Evolutionary conservation across 1,140 invertebrate genomes (phyloP), one percentile per base, ranked within the genome.

Genomic region (Drosophila subobscura): DNA sequence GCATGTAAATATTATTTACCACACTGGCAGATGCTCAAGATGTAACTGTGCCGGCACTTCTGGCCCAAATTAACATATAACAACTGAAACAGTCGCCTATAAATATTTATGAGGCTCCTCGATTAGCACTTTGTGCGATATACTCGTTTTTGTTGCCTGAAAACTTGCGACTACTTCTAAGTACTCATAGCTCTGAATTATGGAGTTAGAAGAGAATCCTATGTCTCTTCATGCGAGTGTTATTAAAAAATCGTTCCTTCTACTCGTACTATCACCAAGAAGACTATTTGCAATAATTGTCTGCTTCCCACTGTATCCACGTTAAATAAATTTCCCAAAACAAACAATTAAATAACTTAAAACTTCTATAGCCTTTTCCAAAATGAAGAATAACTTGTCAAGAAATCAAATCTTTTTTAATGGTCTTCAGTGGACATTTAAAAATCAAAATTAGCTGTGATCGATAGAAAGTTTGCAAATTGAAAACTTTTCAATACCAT

Each of bases 1-100:
- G 52, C 78, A 86, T 85, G 80, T 85, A 86, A 86, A 88, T 86
- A 86, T 67, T 78, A 86, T 81, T 86, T 86, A 86, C 81, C 81
- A 73, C 81, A 86, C 66, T 68, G 70, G 59, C 81, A 86, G 81
- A 88, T 86, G 83, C 83, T 86, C 70, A 73, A 86, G 74, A 81
- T 78, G 66, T 71, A 81, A 88, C 78, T 88, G 72, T 76, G 65
- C 72, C 72, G 59, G 46, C 65, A 76, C 77, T 76, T 80, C 77
- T 53, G 27, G 25, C 58, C 74, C 58, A 65, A 86, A 86, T 86
- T 86, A 86, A 77, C 81, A 86, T 86, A 86, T 58, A 78, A 86
- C 81, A 88, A 81, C 70, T 88, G 76, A 80, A 65, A 41, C 81
- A 85, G 83, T 75, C 68, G 61, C 76, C 77, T 68, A 86, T 88